Evolutionary conservation across 2,113 vertebrate species (phyloP).

Genomic region (Asarcornis scutulata): DNA sequence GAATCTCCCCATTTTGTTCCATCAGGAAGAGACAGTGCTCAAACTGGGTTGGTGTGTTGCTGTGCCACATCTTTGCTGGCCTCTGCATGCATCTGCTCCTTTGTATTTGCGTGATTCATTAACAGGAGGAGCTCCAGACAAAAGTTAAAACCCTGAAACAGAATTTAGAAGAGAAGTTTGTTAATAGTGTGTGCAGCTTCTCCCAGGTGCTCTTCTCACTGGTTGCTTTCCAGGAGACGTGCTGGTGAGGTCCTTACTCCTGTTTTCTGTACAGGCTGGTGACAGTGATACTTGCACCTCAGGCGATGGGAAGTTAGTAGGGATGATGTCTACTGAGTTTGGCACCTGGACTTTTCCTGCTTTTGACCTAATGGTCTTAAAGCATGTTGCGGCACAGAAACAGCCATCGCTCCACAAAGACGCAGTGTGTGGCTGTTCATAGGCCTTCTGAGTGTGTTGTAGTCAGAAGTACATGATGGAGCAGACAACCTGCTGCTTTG

Average conservation of each 20-base stretch:
- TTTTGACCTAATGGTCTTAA: background rate
- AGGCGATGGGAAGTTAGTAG: background rate
- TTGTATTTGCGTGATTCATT: background rate
- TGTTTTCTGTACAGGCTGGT: background rate
- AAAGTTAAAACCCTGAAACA: background rate
- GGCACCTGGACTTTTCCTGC: background rate
- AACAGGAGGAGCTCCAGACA: background rate
- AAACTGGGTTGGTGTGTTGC: fast-evolving
- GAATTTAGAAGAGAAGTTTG: background rate
- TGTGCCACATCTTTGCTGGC: fast-evolving
- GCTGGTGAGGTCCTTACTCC: background rate
- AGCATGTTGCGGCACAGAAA: background rate
- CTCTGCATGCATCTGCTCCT: background rate
- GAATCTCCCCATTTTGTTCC: background rate
- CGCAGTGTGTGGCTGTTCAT: fast-evolving
- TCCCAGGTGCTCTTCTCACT: background rate
- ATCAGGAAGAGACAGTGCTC: background rate
- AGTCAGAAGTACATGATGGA: background rate
- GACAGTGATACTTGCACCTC: background rate
- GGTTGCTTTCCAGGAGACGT: background rate
- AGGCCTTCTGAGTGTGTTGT: background rate
- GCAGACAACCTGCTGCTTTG: background rate
- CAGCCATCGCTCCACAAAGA: background rate
- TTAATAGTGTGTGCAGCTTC: background rate
- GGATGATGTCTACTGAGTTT: background rate